Evolutionary conservation across 2,113 vertebrate genomes (phyloP).

Genomic region (Symphodus melops): DNA sequence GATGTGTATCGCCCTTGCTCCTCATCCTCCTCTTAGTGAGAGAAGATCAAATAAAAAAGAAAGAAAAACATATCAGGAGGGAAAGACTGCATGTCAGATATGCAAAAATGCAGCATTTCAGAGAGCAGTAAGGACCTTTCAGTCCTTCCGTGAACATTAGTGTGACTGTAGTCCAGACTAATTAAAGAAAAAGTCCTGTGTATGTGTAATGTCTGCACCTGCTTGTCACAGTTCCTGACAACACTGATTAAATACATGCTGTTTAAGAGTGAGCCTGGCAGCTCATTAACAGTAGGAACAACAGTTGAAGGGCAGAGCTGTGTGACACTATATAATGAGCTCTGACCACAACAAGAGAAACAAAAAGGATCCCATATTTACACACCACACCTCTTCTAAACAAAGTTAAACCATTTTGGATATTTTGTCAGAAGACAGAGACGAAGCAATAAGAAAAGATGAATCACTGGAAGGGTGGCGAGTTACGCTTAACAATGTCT

Average conservation of each 20-base stretch:
- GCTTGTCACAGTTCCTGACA: constrained; percentile 62
- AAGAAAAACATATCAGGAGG: background rate
- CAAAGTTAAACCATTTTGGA: background rate
- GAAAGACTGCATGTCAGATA: background rate
- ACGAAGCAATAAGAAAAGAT: background rate
- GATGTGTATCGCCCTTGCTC: background rate
- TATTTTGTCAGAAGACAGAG: background rate
- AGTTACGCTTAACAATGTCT: no score
- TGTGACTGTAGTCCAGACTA: constrained; percentile 34
- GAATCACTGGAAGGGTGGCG: no score
- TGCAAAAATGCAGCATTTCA: background rate
- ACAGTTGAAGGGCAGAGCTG: constrained; percentile 36
- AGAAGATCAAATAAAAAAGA: no score
- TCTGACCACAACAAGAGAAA: constrained; percentile 2
- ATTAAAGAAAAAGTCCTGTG: constrained; percentile 52
- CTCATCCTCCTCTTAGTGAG: background rate
- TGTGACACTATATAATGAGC: background rate
- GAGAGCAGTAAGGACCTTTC: constrained; percentile 29
- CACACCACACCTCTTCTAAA: background rate
- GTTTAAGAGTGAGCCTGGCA: constrained; percentile 39
- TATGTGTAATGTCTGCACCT: constrained; percentile 53
- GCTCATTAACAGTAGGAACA: constrained; percentile 46
- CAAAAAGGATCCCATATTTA: background rate
- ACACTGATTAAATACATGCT: constrained; percentile 49
- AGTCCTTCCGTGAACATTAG: constrained; percentile 22